A percentile compares a stretch with the other conserved stretches of the same genome.
Conservation (phyloP, 2,113 vertebrate species). For the Trachemys scripta region DNA sequence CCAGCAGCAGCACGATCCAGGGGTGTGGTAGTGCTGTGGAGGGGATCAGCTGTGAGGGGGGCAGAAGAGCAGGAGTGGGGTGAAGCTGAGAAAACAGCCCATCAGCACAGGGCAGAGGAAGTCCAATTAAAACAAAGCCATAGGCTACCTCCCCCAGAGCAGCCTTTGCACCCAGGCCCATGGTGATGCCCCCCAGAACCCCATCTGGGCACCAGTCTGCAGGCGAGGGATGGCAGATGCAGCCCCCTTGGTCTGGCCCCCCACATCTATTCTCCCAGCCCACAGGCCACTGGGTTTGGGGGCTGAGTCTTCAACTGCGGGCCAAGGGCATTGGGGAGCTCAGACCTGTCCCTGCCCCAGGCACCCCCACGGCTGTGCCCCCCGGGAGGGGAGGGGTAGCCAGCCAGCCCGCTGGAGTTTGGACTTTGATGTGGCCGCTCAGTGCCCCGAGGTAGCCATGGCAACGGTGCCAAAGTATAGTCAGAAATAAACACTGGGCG, state of each 20-base stretch:
- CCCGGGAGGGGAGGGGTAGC: rapidly evolving
- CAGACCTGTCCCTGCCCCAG: not conserved
- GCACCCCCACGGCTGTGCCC: no score
- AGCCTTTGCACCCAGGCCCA: not conserved
- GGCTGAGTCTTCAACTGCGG: not conserved
- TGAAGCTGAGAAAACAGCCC: not conserved
- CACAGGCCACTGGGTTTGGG: not conserved
- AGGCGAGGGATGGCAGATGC: rapidly evolving
- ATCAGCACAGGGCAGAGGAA: not conserved
- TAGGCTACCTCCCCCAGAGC: no score
- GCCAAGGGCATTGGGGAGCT: not conserved
- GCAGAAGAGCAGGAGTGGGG: not conserved
- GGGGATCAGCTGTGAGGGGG: not conserved
- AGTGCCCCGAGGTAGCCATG: not conserved
- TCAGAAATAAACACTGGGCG: not conserved
- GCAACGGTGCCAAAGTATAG: not conserved
- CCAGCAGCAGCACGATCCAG: not conserved
- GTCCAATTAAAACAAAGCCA: not conserved
- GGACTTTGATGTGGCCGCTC: not conserved
- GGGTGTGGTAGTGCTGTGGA: no score
- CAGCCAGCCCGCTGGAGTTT: not conserved
- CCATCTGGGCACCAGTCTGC: not conserved
- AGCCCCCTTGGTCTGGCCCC: not conserved
- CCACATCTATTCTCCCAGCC: not conserved
- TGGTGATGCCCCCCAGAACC: not conserved